A percentile compares a stretch with the other conserved stretches of the same genome.
Conservation (phyloP, 2,888 invertebrate species). For the Gisinianus flammeolus region DNA sequence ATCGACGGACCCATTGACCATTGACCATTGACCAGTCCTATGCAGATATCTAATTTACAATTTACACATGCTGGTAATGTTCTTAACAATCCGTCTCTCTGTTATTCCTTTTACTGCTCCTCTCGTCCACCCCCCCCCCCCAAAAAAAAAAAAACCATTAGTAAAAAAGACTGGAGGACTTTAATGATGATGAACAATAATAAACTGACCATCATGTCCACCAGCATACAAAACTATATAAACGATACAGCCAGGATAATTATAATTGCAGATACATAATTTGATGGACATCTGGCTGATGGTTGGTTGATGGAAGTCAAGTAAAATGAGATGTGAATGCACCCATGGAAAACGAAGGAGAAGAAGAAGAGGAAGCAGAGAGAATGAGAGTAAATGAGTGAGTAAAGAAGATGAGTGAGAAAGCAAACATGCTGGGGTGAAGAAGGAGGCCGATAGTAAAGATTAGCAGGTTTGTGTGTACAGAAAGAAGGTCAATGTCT, state of each 20-base stretch:
- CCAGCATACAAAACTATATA: background rate
- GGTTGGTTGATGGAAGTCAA: background rate
- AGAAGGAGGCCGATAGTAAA: conserved; percentile 28
- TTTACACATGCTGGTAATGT: too few relatives aligned
- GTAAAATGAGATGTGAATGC: conserved; percentile 6
- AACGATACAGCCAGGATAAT: background rate
- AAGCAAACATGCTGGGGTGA: background rate
- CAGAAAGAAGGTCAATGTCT: conserved; percentile 54
- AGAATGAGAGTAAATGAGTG: background rate
- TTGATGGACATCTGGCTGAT: conserved; percentile 12
- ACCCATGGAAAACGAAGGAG: conserved; percentile 9
- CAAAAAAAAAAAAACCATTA: background rate
- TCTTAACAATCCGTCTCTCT: too few relatives aligned
- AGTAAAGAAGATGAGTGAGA: background rate
- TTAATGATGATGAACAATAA: background rate
- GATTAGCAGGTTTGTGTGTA: conserved; percentile 49
- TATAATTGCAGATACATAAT: background rate
- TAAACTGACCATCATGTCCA: background rate
- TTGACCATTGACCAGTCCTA: too few relatives aligned
- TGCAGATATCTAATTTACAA: too few relatives aligned
- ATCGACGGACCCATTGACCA: too few relatives aligned
- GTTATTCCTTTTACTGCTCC: too few relatives aligned
- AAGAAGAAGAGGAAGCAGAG: background rate
- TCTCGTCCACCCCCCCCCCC: too few relatives aligned
- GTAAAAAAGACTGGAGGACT: background rate